These are phyloP conservation scores for Corythoichthys intestinalis DNA, from an alignment of 2,113 vertebrate species.

Conservation along the genomic window DNA sequence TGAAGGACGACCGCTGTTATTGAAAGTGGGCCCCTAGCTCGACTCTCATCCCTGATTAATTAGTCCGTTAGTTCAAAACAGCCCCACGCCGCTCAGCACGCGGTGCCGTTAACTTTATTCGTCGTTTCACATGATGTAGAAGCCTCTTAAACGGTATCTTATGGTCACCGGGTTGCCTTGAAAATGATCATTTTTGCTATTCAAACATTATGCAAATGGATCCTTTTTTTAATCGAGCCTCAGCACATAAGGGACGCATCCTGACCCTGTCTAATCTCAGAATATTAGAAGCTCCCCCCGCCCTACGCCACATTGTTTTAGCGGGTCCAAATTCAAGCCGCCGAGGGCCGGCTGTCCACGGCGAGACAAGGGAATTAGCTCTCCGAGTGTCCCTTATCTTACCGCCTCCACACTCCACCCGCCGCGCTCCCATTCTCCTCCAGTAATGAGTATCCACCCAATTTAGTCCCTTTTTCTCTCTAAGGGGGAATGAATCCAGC, in stretches of 20 bases:
- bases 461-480: conserved; percentile 69
- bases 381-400: conserved; percentile 72
- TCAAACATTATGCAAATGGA: conserved; percentile 42
- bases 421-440: conserved; percentile 67
- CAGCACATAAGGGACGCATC: conserved; percentile 38
- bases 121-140: conserved; percentile 54
- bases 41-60: conserved; percentile 23
- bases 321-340: conserved; percentile 67
- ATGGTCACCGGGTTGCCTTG: conserved; percentile 22
- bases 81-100: conserved; percentile 9
- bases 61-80: conserved; percentile 34
- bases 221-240: conserved; percentile 36
- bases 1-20: conserved; percentile 24
- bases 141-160: conserved; percentile 27
- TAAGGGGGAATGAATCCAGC: conserved; percentile 66
- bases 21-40: conserved; percentile 37
- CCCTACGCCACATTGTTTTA: conserved; percentile 57
- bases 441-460: conserved; percentile 76
- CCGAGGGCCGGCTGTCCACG: conserved; percentile 56
- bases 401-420: conserved; percentile 63
- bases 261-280: conserved; percentile 21
- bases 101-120: conserved; percentile 37
- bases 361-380: conserved; percentile 74
- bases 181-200: conserved; percentile 34
- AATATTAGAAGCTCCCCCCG: conserved; percentile 46